Evolutionary conservation across 2,113 vertebrate genomes (phyloP).

Genomic region (Thamnophis sirtalis): DNA sequence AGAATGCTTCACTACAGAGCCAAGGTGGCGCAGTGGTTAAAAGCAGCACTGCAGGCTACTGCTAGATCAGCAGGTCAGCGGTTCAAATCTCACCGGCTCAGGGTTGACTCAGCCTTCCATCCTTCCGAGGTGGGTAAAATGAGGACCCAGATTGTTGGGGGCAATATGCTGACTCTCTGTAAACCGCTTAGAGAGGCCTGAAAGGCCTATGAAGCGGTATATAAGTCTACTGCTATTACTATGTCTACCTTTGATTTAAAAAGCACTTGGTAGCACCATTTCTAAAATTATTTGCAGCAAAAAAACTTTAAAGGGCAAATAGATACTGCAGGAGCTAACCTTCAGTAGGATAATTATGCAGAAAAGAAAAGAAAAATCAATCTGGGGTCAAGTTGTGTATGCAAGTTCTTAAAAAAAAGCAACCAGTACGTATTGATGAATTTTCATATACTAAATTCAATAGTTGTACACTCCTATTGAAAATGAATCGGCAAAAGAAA

Average conservation of each 20-base stretch:
- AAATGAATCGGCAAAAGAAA: constrained; percentile 28
- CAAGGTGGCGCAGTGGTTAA: too few species aligned
- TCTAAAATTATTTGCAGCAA: not conserved
- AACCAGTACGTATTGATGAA: not conserved
- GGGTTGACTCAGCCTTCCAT: too few species aligned
- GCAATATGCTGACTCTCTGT: too few species aligned
- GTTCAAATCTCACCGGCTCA: too few species aligned
- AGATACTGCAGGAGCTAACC: not conserved
- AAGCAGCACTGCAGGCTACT: too few species aligned
- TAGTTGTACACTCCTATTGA: constrained; percentile 14
- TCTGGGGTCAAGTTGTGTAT: not conserved
- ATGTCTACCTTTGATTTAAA: not conserved
- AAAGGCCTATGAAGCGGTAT: too few species aligned
- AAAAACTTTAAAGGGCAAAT: not conserved
- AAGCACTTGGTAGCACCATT: not conserved
- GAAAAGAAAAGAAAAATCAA: not conserved
- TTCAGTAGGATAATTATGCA: not conserved
- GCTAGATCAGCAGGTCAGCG: too few species aligned
- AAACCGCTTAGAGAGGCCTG: too few species aligned
- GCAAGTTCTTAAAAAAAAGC: not conserved
- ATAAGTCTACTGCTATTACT: too few species aligned
- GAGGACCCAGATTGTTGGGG: too few species aligned
- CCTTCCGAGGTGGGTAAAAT: too few species aligned
- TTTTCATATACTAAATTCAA: constrained; percentile 8
- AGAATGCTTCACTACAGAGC: not conserved